Percentiles rank a stretch among this genome's conserved stretches.
Evolutionary conservation across 2,888 invertebrate species (phyloP).

Genomic region (Lypha dubia): DNA sequence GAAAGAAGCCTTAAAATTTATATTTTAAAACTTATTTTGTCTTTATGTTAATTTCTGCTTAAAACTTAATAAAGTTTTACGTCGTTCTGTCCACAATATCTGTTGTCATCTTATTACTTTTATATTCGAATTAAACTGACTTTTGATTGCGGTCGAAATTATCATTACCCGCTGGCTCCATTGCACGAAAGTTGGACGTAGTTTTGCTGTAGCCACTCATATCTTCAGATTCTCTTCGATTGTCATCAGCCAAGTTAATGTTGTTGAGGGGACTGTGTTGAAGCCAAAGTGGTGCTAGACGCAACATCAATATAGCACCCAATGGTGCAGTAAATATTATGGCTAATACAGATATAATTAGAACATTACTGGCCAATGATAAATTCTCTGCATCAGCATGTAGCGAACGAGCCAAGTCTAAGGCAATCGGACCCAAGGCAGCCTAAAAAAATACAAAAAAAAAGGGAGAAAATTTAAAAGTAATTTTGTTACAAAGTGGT

Average conservation of each 20-base stretch:
- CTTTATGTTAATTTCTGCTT: background rate
- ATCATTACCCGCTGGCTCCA: slow-evolving; percentile 59
- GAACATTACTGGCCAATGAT: slow-evolving; percentile 83
- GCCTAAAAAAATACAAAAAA: slow-evolving; percentile 84
- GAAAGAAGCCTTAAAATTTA: background rate
- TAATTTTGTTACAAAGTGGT: background rate
- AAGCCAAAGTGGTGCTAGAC: slow-evolving; percentile 82
- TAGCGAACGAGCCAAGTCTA: slow-evolving; percentile 84
- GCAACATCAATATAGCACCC: slow-evolving; percentile 84
- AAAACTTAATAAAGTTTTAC: slow-evolving; percentile 8
- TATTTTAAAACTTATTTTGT: background rate
- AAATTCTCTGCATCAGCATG: slow-evolving; percentile 78
- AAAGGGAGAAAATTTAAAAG: background rate
- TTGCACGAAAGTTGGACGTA: slow-evolving; percentile 43
- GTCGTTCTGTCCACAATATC: background rate
- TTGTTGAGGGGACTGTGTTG: slow-evolving; percentile 73
- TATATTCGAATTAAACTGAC: slow-evolving; percentile 62
- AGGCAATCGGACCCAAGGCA: slow-evolving; percentile 87
- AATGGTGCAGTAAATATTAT: slow-evolving; percentile 85
- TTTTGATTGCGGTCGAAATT: slow-evolving; percentile 67
- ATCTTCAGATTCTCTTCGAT: slow-evolving; percentile 10
- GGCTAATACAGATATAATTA: slow-evolving; percentile 85
- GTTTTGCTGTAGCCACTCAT: slow-evolving; percentile 7
- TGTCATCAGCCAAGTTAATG: slow-evolving; percentile 24
- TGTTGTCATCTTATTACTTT: slow-evolving; percentile 11